A percentile compares a stretch with the other conserved stretches of the same genome.
These are phyloP conservation scores for Cheirogaleus medius DNA, from an alignment of 2,113 vertebrate species.

Conservation along the genomic window DNA sequence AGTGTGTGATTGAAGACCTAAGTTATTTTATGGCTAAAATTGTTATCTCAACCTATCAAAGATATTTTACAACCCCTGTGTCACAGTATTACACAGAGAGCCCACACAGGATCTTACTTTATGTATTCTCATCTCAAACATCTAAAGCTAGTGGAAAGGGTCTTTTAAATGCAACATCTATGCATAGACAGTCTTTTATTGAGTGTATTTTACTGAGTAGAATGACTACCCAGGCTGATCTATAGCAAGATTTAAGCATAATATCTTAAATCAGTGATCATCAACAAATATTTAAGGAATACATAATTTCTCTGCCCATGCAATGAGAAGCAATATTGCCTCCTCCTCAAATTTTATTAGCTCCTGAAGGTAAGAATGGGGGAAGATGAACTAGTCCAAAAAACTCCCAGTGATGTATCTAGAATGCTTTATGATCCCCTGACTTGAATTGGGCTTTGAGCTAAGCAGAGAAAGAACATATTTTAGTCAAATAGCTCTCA, in stretches of 20 bases:
- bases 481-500: slow-evolving; percentile 31
- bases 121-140: background rate
- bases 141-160: slow-evolving; percentile 2
- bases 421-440: background rate
- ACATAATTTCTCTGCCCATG: background rate
- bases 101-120: background rate
- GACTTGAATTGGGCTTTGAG: slow-evolving; percentile 18
- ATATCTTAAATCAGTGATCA: slow-evolving; percentile 18
- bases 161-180: background rate
- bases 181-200: background rate
- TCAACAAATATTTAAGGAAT: slow-evolving; percentile 9
- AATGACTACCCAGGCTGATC: slow-evolving; percentile 20
- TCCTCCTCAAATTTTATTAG: slow-evolving; percentile 25
- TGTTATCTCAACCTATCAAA: background rate
- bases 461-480: background rate
- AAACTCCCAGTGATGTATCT: background rate
- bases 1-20: background rate
- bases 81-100: background rate
- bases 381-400: background rate
- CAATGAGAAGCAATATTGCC: background rate
- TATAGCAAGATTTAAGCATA: background rate
- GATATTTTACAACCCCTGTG: background rate
- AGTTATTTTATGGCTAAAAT: background rate
- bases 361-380: background rate
- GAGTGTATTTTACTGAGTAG: background rate